Conservation (phyloP, 1,140 invertebrate genomes). For the Meloidogyne floridensis region DNA sequence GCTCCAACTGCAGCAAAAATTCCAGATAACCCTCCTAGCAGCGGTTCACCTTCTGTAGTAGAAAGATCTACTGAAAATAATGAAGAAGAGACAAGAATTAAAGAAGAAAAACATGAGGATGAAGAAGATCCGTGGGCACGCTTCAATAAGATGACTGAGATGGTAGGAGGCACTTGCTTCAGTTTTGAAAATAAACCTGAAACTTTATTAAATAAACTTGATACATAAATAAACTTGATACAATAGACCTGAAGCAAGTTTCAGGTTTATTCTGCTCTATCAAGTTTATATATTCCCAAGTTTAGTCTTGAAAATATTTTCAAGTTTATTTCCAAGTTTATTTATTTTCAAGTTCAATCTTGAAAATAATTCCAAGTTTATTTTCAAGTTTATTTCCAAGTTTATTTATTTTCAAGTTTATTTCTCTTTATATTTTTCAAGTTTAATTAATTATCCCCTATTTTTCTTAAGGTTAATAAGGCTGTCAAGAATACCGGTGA, state of each 20-base stretch:
- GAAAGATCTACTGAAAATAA: too few species aligned
- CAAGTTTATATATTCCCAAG: too few species aligned
- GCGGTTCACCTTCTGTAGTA: constrained; percentile 27
- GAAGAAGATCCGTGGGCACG: constrained; percentile 64
- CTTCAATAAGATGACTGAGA: constrained; percentile 64
- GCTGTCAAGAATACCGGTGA: constrained; percentile 55
- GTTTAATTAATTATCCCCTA: neutral
- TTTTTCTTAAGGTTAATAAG: neutral
- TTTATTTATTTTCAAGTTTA: neutral
- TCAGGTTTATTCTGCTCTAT: neutral
- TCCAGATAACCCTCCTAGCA: constrained; percentile 38
- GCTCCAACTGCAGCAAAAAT: constrained; percentile 44
- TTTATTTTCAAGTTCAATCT: neutral
- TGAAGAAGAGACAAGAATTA: constrained; percentile 17
- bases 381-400: neutral
- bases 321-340: neutral
- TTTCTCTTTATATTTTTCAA: neutral
- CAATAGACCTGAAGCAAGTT: neutral
- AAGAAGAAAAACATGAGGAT: constrained; percentile 40
- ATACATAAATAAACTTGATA: too few species aligned
- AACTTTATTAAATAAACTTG: too few species aligned
- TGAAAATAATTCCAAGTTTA: neutral
- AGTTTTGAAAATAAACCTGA: too few species aligned
- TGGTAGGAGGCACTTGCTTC: constrained; percentile 25
- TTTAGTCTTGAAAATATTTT: neutral